Evolutionary conservation across 2,113 vertebrate species (phyloP).

Genomic region (Electrona antarctica): DNA sequence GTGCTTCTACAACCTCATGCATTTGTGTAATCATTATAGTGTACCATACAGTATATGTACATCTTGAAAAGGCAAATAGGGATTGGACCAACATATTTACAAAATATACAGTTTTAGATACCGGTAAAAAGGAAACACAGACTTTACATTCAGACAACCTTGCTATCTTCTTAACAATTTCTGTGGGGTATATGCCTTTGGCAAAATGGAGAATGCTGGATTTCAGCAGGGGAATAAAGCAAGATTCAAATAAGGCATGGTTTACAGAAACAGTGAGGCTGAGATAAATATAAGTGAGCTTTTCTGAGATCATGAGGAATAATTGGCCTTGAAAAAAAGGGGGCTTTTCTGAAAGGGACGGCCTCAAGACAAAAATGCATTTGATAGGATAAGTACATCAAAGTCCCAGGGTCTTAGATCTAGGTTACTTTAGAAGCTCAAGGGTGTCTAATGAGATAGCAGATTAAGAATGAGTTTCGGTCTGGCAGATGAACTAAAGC

Average conservation of each 20-base stretch:
- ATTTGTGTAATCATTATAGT: too few relatives aligned
- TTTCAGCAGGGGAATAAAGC: slow-evolving; percentile 37
- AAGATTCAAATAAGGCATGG: slow-evolving; percentile 36
- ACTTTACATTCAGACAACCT: slow-evolving; percentile 21
- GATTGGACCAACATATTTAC: slow-evolving; percentile 1
- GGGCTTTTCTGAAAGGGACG: slow-evolving; percentile 37
- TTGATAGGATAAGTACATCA: slow-evolving; percentile 72
- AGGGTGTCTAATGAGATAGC: slow-evolving; percentile 64
- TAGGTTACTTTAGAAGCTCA: slow-evolving; percentile 60
- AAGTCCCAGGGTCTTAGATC: slow-evolving; percentile 64
- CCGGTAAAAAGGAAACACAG: slow-evolving; percentile 13
- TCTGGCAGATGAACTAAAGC: slow-evolving; percentile 55
- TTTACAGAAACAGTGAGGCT: slow-evolving; percentile 48
- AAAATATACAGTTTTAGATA: slow-evolving; percentile 35
- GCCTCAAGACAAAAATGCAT: slow-evolving; percentile 66
- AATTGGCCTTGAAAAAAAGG: slow-evolving; percentile 52
- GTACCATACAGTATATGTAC: not conserved
- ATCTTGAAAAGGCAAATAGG: not conserved
- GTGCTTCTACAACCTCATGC: too few relatives aligned
- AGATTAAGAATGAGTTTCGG: slow-evolving; percentile 60
- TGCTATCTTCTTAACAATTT: slow-evolving; percentile 29
- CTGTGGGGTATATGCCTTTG: slow-evolving; percentile 47
- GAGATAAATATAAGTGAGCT: slow-evolving; percentile 58
- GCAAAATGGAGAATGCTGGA: slow-evolving; percentile 39
- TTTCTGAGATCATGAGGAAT: slow-evolving; percentile 64